phyloP scores from a whole-genome alignment of 2,113 vertebrate species.

The Sander lucioperca region DNA sequence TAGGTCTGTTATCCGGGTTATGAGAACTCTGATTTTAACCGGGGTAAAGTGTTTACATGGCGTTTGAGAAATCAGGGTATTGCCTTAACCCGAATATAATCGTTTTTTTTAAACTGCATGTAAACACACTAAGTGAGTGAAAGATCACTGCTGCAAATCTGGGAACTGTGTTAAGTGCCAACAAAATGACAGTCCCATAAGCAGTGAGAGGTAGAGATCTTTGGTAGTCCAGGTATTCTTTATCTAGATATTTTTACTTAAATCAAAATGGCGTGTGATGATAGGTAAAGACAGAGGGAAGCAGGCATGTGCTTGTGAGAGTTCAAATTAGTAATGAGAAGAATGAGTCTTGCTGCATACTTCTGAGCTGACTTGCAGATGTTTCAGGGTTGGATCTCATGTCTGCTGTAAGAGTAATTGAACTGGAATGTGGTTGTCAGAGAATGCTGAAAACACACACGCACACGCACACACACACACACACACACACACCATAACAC shows the following conservation, averaged over 20 bases:
- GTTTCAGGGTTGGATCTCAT: conserved; percentile 26
- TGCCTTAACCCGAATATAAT: too few species aligned
- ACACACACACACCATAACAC: neutral
- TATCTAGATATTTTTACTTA: neutral
- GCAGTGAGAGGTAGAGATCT: neutral
- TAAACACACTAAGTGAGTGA: too few species aligned
- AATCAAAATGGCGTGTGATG: neutral
- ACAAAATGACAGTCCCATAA: neutral
- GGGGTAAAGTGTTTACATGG: too few species aligned
- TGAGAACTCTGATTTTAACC: too few species aligned
- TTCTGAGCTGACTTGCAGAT: conserved; percentile 52
- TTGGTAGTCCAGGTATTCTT: neutral
- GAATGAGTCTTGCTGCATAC: conserved; percentile 23
- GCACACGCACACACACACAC: conserved; percentile 12
- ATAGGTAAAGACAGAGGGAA: neutral
- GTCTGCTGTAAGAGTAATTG: conserved; percentile 29
- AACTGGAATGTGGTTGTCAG: conserved; percentile 61
- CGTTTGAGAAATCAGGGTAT: too few species aligned
- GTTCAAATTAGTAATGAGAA: conserved; percentile 20
- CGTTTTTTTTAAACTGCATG: too few species aligned
- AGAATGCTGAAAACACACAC: conserved; percentile 37
- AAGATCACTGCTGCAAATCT: neutral
- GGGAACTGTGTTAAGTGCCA: neutral
- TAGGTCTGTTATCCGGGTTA: too few species aligned
- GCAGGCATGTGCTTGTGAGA: conserved; percentile 43